Evolutionary conservation across 2,113 vertebrate genomes (phyloP).

Genomic region (Hystrix cristata): DNA sequence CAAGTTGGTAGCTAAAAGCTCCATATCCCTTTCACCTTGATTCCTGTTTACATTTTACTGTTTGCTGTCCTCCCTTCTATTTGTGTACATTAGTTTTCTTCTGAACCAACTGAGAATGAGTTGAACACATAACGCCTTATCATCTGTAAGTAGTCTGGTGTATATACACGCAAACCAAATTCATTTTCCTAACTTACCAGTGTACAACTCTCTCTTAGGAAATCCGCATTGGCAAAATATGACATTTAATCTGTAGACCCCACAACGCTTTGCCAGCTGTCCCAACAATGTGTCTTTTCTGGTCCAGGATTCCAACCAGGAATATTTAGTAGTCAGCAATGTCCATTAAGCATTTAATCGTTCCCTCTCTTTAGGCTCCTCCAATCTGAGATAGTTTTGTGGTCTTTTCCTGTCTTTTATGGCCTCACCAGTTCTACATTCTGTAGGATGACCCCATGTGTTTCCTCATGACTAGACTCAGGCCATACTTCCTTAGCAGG

Average conservation of each 20-base stretch:
- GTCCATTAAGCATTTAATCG: neutral
- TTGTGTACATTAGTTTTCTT: neutral
- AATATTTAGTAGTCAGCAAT: neutral
- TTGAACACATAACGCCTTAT: neutral
- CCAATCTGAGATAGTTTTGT: neutral
- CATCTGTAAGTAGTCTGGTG: neutral
- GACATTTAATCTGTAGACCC: neutral
- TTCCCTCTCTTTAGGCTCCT: neutral
- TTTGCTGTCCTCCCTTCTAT: neutral
- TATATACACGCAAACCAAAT: neutral
- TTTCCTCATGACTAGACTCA: constrained; percentile 27
- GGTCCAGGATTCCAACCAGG: neutral
- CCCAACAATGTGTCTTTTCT: neutral
- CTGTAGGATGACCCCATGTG: neutral
- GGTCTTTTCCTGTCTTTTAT: neutral
- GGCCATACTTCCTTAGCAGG: constrained; percentile 3
- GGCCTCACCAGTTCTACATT: constrained; percentile 1
- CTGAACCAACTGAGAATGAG: neutral
- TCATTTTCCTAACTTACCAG: neutral
- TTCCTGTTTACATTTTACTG: constrained; percentile 20
- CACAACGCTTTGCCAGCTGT: neutral
- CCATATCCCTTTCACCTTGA: neutral
- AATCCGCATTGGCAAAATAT: neutral
- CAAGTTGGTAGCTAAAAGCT: constrained; percentile 17
- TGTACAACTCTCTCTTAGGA: neutral